A percentile compares a stretch with the other conserved stretches of the same genome.
phyloP scores from a whole-genome alignment of 2,113 vertebrate genomes.

The Neoarius graeffei region DNA sequence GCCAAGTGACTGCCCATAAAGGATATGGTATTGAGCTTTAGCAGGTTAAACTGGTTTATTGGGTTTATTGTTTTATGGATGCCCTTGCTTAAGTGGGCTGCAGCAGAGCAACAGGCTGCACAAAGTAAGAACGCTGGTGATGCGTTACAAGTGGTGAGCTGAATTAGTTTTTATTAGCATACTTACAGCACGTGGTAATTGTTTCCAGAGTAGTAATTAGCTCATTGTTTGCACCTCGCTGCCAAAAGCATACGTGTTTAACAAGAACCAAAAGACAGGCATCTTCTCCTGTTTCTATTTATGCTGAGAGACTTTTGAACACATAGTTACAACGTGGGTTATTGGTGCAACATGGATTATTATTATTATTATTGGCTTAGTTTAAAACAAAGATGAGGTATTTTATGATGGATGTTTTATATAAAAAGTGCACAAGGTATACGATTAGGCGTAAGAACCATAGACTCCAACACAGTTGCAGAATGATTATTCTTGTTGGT shows the following conservation, averaged over 20 bases:
- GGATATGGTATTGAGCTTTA: conserved; percentile 12
- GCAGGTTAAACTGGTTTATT: conserved; percentile 32
- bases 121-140: conserved; percentile 42
- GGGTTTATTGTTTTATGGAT: conserved; percentile 46
- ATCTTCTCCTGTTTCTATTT: conserved; percentile 43
- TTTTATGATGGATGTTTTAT: background rate
- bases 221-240: conserved; percentile 63
- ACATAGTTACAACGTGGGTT: conserved; percentile 16
- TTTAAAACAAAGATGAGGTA: background rate
- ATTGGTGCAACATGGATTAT: background rate
- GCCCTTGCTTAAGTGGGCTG: conserved; percentile 20
- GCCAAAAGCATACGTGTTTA: conserved; percentile 54
- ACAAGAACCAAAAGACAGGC: conserved; percentile 35
- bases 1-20: conserved; percentile 40
- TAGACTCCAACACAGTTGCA: background rate
- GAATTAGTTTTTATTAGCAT: conserved; percentile 60
- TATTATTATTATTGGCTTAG: background rate
- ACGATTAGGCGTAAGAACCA: conserved; percentile 1
- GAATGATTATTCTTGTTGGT: conserved; percentile 8
- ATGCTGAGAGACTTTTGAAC: conserved; percentile 7
- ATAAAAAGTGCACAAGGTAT: background rate
- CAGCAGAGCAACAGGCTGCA: conserved; percentile 14
- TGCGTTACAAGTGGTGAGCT: conserved; percentile 49
- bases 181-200: conserved; percentile 61
- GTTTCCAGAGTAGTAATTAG: conserved; percentile 62